These are phyloP conservation scores for Abrostola triplasia DNA, from an alignment of 2,888 invertebrate genomes.

Conservation along the genomic window DNA sequence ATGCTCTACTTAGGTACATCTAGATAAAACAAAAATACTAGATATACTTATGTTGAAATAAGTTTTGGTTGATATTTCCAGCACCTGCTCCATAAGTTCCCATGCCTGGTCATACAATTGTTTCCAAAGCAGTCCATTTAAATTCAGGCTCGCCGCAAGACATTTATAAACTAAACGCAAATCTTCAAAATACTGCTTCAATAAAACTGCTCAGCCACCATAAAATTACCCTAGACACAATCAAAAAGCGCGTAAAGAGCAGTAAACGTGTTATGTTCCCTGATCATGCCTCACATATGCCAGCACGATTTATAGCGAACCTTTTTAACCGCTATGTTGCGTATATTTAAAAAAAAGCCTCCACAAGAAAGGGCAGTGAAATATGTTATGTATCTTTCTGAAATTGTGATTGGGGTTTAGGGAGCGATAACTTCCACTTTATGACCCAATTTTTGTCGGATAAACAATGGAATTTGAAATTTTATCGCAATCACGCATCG, in stretches of 20 bases:
- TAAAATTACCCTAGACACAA: constrained; percentile 49
- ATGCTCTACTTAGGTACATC: too few species aligned
- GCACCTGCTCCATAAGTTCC: neutral
- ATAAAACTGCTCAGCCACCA: constrained; percentile 47
- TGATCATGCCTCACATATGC: constrained; percentile 68
- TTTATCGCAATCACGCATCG: constrained; percentile 67
- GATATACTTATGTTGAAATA: too few species aligned
- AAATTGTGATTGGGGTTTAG: constrained; percentile 84
- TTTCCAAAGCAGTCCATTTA: constrained; percentile 19
- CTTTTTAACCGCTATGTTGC: constrained; percentile 72
- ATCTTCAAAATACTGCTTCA: constrained; percentile 31
- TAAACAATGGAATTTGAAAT: constrained; percentile 84
- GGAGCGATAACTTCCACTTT: constrained; percentile 83
- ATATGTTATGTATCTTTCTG: constrained; percentile 80
- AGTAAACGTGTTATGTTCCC: constrained; percentile 60
- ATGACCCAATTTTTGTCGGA: constrained; percentile 83
- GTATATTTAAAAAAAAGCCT: constrained; percentile 65
- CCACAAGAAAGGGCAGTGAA: constrained; percentile 66
- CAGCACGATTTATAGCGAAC: constrained; percentile 75
- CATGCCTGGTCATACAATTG: neutral
- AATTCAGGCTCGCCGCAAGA: constrained; percentile 19
- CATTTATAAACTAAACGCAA: constrained; percentile 42
- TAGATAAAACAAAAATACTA: too few species aligned
- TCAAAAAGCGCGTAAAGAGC: constrained; percentile 49
- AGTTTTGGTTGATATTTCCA: neutral